These are phyloP conservation scores for Fulmarus glacialis DNA, from an alignment of 2,113 vertebrate species.

Conservation along the genomic window DNA sequence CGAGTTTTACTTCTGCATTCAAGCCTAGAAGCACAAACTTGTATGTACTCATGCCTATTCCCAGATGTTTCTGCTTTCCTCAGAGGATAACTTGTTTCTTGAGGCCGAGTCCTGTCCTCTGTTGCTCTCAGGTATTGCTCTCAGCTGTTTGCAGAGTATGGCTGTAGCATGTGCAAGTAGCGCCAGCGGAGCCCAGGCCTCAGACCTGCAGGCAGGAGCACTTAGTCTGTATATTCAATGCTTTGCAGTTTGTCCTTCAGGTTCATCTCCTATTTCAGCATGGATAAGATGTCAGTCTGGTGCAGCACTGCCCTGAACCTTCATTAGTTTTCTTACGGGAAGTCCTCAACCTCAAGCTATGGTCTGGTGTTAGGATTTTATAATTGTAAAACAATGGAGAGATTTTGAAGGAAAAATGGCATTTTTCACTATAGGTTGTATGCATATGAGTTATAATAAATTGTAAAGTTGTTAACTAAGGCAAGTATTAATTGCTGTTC, in stretches of 20 bases:
- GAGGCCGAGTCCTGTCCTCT: not conserved
- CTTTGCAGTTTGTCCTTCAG: not conserved
- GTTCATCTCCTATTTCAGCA: not conserved
- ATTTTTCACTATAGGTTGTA: not conserved
- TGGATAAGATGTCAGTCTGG: not conserved
- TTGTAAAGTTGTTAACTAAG: not conserved
- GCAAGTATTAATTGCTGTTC: not conserved
- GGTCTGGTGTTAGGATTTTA: not conserved
- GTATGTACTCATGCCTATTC: not conserved
- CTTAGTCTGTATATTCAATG: rapidly evolving
- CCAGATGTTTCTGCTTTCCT: not conserved
- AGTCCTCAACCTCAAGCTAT: not conserved
- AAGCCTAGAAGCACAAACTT: not conserved
- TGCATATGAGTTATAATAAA: not conserved
- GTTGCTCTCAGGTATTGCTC: not conserved
- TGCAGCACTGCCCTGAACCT: not conserved
- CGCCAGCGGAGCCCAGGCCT: not conserved
- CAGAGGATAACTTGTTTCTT: not conserved
- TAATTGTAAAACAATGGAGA: not conserved
- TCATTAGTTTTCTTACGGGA: not conserved
- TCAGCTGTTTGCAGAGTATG: not conserved
- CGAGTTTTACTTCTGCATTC: not conserved
- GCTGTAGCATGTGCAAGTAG: not conserved
- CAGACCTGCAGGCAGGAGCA: not conserved
- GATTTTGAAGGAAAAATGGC: not conserved